Evolutionary conservation across 1,140 invertebrate genomes (phyloP), one percentile per base, ranked within the genome.

Genomic region (Neodiprion fabricii): DNA sequence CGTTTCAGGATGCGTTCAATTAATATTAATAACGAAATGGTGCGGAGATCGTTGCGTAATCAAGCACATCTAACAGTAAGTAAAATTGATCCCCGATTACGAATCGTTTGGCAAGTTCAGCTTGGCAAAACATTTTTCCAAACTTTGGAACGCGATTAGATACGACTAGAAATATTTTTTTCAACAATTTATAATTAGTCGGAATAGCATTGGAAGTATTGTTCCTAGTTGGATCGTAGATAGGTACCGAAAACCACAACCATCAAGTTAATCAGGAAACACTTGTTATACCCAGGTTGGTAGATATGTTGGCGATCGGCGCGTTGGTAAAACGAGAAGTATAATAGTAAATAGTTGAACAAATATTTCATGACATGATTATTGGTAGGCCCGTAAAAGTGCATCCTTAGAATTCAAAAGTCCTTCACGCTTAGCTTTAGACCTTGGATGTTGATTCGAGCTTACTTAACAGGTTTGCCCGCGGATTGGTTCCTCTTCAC

Each of bases 351-450:
- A 40, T 40, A 40, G 28, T 40, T 40, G 71, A 53, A 10, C 71
- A 40, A 11, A 67, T 11, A 28, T 28, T 50, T 4, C 21, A 23
- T 9, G 49, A 48, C 17, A 72, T 70, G 40, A 53, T n/a, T 14
- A 28, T 49, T 68, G 40, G 68, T 61, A 50, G 67, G 72, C 8
- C 61, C n/a, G 47, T 53, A 21, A 72, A 80, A 81, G 28, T 1
- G 5, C 28, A 40, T 40, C 28, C 77, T 67, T 75, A 89, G 88
- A n/a, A 84, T 88, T 65, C 76, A 83, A 65, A 83, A 89, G 76
- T 86, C 87, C n/a, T 86, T 89, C 65, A 84, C 83, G 8, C 81
- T 85, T 76, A 89, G 87, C 68, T 85, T 88, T 23, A 85, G 84
- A 72, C 85, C 87, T 5, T 89, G 86, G 83, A 82, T 83, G 0